phyloP scores from a whole-genome alignment of 2,888 invertebrate genomes.

The Tanypteryx hageni region DNA sequence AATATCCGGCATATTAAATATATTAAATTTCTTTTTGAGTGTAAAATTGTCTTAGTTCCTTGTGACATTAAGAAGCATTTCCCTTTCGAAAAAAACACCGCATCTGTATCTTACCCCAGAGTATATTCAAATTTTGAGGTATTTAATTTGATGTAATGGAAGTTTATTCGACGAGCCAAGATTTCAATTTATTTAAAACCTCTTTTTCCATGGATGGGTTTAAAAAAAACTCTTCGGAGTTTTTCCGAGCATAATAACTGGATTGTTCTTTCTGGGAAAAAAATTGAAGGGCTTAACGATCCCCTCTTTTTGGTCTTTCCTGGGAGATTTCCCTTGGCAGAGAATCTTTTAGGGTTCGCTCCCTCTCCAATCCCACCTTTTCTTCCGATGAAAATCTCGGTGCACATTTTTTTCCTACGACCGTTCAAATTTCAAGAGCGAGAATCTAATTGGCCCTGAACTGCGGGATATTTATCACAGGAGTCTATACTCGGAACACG shows the following conservation, averaged over 20 bases:
- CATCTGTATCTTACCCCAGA: background rate
- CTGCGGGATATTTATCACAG: no score
- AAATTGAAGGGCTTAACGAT: background rate
- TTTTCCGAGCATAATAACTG: conserved; percentile 39
- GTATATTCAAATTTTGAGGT: background rate
- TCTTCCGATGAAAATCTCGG: background rate
- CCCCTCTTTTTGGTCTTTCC: background rate
- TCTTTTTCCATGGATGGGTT: conserved; percentile 9
- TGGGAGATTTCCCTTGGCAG: background rate
- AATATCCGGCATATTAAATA: no score
- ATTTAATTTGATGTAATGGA: conserved; percentile 24
- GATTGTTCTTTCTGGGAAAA: conserved; percentile 26
- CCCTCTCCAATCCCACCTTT: background rate
- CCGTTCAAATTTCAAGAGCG: background rate
- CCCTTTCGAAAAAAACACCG: background rate
- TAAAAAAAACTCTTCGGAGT: background rate
- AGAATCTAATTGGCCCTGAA: background rate
- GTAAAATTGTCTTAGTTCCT: no score
- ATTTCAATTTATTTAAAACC: conserved; percentile 12
- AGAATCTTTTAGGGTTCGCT: background rate
- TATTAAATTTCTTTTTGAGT: no score
- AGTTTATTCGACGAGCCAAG: conserved; percentile 35
- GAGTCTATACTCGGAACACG: no score
- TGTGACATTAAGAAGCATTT: background rate
- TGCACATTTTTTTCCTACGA: background rate